Evolutionary conservation across 2,113 vertebrate species (phyloP).

Genomic region (Gracilinanus agilis): DNA sequence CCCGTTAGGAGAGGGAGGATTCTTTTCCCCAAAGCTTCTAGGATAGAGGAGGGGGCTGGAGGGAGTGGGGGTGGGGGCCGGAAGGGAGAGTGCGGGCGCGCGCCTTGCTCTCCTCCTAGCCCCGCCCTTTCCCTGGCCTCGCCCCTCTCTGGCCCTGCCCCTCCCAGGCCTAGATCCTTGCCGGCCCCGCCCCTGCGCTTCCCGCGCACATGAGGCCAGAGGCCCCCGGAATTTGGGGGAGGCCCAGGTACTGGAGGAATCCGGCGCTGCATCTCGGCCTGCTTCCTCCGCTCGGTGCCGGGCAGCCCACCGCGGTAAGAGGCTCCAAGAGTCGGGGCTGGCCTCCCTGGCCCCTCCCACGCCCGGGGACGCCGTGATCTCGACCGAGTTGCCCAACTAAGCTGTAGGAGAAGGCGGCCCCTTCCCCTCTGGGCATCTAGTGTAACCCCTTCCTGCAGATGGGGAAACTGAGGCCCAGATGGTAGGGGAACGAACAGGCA

Average conservation of each 20-base stretch:
- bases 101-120: conserved; percentile 17
- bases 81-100: not conserved
- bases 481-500: not conserved
- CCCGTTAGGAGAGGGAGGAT: not conserved
- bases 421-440: not conserved
- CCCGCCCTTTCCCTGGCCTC: not conserved
- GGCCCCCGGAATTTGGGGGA: not conserved
- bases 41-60: no score
- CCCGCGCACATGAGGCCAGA: not conserved
- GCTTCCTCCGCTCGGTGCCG: no score
- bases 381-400: no score
- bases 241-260: not conserved
- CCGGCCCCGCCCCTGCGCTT: not conserved
- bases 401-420: not conserved
- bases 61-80: not conserved
- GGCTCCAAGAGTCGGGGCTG: not conserved
- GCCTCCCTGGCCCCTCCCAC: fast-evolving
- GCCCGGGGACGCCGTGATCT: no score
- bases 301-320: not conserved
- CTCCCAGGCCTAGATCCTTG: not conserved
- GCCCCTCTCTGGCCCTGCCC: no score
- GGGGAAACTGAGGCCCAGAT: not conserved
- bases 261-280: not conserved
- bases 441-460: not conserved
- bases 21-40: not conserved